These are phyloP conservation scores for Melitaea cinxia DNA, from an alignment of 1,140 invertebrate genomes.

Conservation along the genomic window DNA sequence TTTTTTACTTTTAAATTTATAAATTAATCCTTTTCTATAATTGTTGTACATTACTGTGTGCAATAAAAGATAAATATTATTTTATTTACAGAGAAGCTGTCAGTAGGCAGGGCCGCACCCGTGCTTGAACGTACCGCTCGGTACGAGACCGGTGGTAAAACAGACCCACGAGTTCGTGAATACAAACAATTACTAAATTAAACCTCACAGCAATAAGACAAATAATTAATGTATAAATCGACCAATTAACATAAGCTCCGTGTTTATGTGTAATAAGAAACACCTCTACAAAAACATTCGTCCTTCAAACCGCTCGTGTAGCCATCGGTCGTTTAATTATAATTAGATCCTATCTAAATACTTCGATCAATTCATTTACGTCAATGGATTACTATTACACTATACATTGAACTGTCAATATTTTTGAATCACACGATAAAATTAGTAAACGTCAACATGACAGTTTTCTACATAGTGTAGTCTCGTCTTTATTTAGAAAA, in stretches of 20 bases:
- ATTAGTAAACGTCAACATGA: not conserved
- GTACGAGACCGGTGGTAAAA: constrained; percentile 7
- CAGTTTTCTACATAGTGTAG: constrained; percentile 1
- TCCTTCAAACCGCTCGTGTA: not conserved
- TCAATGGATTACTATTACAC: constrained; percentile 6
- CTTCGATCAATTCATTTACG: constrained; percentile 6
- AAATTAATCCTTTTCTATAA: no score
- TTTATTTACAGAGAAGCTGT: constrained; percentile 1
- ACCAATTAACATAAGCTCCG: constrained; percentile 6
- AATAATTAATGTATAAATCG: constrained; percentile 7
- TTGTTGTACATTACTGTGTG: no score
- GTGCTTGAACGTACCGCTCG: constrained; percentile 1
- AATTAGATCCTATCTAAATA: constrained; percentile 2
- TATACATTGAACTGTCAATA: not conserved
- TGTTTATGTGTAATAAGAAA: not conserved
- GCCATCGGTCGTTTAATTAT: constrained; percentile 1
- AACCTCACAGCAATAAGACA: constrained; percentile 2
- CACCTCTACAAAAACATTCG: not conserved
- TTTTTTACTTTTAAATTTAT: no score
- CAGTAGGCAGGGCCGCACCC: not conserved
- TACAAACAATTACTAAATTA: no score
- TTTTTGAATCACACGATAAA: not conserved
- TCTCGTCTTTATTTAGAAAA: constrained; percentile 4
- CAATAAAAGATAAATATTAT: no score
- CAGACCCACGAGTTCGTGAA: not conserved